These are phyloP conservation scores for Drosophila neotestacea DNA, from an alignment of 2,888 invertebrate species.

Conservation along the genomic window DNA sequence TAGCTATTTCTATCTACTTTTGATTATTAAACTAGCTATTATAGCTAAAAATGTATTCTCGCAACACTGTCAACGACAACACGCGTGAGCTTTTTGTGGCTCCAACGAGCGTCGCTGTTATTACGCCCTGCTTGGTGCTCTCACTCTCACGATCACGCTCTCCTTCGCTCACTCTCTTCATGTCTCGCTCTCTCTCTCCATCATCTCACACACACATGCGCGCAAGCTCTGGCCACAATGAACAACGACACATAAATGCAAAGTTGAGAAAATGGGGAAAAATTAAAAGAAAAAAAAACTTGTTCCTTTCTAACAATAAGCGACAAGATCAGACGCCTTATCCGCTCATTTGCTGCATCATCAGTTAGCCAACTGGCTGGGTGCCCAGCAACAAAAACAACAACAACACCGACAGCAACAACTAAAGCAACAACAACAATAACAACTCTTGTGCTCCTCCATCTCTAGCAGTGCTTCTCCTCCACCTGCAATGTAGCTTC, in stretches of 20 bases:
- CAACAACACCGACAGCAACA: constrained; percentile 5
- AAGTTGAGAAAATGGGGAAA: constrained; percentile 51
- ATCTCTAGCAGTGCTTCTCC: background rate
- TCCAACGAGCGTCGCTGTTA: constrained; percentile 24
- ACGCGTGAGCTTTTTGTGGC: constrained; percentile 27
- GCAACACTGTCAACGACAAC: constrained; percentile 10
- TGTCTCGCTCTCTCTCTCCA: background rate
- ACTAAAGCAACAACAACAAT: constrained; percentile 1
- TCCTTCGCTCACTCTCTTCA: background rate
- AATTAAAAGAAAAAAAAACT: constrained; percentile 51
- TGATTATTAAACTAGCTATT: no score
- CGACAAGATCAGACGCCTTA: constrained; percentile 61
- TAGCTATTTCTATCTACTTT: no score
- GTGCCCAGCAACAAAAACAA: constrained; percentile 9
- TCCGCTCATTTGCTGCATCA: constrained; percentile 55
- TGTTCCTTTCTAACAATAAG: constrained; percentile 63
- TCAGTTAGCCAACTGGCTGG: constrained; percentile 50
- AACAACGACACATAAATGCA: constrained; percentile 27
- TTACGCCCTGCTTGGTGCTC: constrained; percentile 37
- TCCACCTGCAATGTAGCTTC: constrained; percentile 50
- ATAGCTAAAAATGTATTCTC: no score
- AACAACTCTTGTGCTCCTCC: constrained; percentile 15
- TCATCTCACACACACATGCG: constrained; percentile 5
- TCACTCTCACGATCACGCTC: constrained; percentile 20
- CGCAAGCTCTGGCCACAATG: constrained; percentile 15